Evolutionary conservation across 2,113 vertebrate species (phyloP), one percentile per base, ranked within the genome.

Genomic region (Notarius lentiginosus): DNA sequence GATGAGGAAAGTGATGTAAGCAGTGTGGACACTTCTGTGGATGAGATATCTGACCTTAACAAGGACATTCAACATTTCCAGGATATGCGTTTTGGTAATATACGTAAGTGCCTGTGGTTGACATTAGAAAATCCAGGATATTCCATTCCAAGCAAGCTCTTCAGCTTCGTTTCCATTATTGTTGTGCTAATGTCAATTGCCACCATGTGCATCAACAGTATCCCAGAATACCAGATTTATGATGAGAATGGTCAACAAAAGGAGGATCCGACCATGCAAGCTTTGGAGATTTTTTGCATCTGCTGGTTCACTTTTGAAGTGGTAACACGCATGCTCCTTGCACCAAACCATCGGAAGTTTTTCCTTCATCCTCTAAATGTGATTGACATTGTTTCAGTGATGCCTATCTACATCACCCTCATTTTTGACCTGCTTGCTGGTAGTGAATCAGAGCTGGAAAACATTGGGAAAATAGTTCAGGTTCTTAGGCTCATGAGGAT

Each of bases 281-380:
- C 93, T 41, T 93, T 99, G 86, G 98, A 99, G 92, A 96, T 97
- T 83, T 97, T 99, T 94, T 98, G 98, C 93, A 97, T 96, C 91
- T 97, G 97, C 90, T 99, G 98, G 98, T 99, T 99, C 95, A 98
- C 97, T 89, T 98, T 98, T 0, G 98, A 99, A 94, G 97, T 99
- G 47, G 96, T 97, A 22, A 96, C 94, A 8, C 96, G 98, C 76
- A 95, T 99, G 90, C 93, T 99, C 89, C 96, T 99, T 56, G 97
- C 98, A 0, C 98, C 98, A 22, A 97, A 96, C 94, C 93, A 93
- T 88, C 96, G 92, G 88, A 98, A 96, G 91, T 99, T 99, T 94
- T 99, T 99, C 89, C 96, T 90, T 70, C 97, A 97, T 86, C 98
- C 98, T 0, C 95, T 99, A 87, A 99, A 99, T 92, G 92, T 99